Conservation (phyloP, 2,797 vertebrate species). For the Gouania willdenowi region DNA sequence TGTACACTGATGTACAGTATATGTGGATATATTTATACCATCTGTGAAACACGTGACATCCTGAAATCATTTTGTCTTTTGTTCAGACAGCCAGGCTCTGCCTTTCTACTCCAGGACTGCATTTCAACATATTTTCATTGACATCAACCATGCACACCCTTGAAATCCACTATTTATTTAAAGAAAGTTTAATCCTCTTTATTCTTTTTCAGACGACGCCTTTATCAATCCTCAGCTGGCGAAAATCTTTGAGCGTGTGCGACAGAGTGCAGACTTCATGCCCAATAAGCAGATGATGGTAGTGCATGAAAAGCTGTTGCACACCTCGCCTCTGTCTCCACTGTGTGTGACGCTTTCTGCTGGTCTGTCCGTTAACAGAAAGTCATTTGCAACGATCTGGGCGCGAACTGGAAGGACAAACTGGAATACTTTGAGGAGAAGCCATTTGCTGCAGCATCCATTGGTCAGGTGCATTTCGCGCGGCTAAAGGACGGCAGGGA, state of each 20-base stretch:
- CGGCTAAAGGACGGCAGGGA: conserved; percentile 84
- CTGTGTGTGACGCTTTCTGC: too few species aligned
- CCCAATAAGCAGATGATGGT: conserved; percentile 90
- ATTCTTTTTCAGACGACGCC: conserved; percentile 78
- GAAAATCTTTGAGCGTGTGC: conserved; percentile 92
- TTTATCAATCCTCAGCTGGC: conserved; percentile 94
- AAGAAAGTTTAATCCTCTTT: too few species aligned
- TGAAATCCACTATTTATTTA: too few species aligned
- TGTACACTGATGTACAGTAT: too few species aligned
- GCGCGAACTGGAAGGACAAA: conserved; percentile 81
- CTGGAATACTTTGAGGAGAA: conserved; percentile 88
- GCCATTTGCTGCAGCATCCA: conserved; percentile 90
- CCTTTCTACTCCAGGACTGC: too few species aligned
- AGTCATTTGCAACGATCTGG: conserved; percentile 81
- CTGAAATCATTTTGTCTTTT: too few species aligned
- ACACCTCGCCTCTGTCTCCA: too few species aligned
- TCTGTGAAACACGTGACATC: too few species aligned
- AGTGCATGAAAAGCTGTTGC: background rate
- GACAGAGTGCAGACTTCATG: conserved; percentile 96
- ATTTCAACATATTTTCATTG: too few species aligned
- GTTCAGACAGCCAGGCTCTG: too few species aligned
- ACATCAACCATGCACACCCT: too few species aligned
- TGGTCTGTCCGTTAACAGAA: conserved; percentile 63
- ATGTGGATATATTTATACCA: too few species aligned
- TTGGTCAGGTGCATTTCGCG: conserved; percentile 89